phyloP scores from a whole-genome alignment of 2,113 vertebrate genomes.

The Ceratotherium simum region DNA sequence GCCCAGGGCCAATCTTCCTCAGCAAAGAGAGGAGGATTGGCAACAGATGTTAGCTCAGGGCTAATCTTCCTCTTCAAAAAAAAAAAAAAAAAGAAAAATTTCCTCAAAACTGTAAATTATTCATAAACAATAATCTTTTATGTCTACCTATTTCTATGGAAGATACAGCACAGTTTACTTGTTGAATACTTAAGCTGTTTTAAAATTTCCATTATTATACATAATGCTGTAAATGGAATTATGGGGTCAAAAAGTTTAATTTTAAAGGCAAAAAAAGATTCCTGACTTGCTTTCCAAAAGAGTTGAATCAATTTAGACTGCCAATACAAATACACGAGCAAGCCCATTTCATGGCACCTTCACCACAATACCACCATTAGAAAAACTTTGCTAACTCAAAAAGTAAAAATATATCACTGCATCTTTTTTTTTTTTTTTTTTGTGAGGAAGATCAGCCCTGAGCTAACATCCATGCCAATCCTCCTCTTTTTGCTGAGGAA shows the following conservation, averaged over 20 bases:
- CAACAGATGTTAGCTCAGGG: too few species aligned
- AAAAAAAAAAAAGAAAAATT: neutral
- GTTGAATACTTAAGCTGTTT: conserved; percentile 21
- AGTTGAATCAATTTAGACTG: neutral
- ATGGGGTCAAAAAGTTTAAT: neutral
- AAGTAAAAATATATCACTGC: conserved; percentile 14
- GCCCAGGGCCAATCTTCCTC: too few species aligned
- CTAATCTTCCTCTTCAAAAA: too few species aligned
- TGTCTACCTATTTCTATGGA: conserved; percentile 11
- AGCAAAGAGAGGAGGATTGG: too few species aligned
- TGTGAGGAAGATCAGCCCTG: too few species aligned
- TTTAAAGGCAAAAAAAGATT: conserved; percentile 39
- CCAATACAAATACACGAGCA: neutral
- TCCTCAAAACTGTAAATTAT: conserved; percentile 52
- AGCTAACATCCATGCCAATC: too few species aligned
- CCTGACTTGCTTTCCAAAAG: neutral
- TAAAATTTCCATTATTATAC: conserved; percentile 16
- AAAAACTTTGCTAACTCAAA: conserved; percentile 22
- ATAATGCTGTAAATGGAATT: conserved; percentile 32
- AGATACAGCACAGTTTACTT: neutral
- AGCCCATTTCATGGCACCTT: neutral
- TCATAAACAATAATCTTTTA: conserved; percentile 27
- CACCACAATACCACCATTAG: neutral
- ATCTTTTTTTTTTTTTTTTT: neutral
- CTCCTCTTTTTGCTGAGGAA: too few species aligned